These are phyloP conservation scores for Ophion slaviceki DNA, from an alignment of 2,888 invertebrate genomes.

Conservation along the genomic window DNA sequence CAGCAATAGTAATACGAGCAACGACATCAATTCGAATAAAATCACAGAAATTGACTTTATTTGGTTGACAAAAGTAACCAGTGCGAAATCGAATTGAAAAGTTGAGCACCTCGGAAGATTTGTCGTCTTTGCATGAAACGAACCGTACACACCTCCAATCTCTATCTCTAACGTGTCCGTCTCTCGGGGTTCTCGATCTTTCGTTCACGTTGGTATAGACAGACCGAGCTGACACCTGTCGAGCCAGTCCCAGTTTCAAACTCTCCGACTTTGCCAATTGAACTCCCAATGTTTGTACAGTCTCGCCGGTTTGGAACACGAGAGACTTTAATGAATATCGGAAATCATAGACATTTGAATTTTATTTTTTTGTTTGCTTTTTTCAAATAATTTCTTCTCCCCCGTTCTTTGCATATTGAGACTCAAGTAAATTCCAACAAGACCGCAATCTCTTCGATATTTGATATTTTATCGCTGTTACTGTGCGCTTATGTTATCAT, in stretches of 20 bases:
- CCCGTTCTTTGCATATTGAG: background rate
- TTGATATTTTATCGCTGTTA: slow-evolving; percentile 28
- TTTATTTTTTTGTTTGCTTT: background rate
- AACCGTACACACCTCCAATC: slow-evolving; percentile 28
- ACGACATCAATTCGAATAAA: background rate
- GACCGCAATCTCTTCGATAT: slow-evolving; percentile 30
- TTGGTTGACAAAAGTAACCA: no score
- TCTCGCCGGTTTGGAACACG: slow-evolving; percentile 25
- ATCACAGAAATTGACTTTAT: no score
- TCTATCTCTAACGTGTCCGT: slow-evolving; percentile 63
- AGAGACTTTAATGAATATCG: slow-evolving; percentile 45
- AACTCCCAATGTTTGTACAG: slow-evolving; percentile 51
- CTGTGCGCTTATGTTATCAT: slow-evolving; percentile 39
- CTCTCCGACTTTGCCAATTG: slow-evolving; percentile 48
- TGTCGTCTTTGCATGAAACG: slow-evolving; percentile 10
- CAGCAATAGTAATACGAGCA: background rate
- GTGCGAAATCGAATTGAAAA: background rate
- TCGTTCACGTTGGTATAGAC: slow-evolving; percentile 42
- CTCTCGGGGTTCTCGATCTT: slow-evolving; percentile 44
- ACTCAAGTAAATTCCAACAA: slow-evolving; percentile 15
- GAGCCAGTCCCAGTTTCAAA: slow-evolving; percentile 56
- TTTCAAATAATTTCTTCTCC: background rate
- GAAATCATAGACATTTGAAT: slow-evolving; percentile 30
- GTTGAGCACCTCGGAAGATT: background rate
- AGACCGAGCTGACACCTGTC: slow-evolving; percentile 64